phyloP scores from a whole-genome alignment of 2,888 invertebrate genomes.

The Hypena proboscidalis region DNA sequence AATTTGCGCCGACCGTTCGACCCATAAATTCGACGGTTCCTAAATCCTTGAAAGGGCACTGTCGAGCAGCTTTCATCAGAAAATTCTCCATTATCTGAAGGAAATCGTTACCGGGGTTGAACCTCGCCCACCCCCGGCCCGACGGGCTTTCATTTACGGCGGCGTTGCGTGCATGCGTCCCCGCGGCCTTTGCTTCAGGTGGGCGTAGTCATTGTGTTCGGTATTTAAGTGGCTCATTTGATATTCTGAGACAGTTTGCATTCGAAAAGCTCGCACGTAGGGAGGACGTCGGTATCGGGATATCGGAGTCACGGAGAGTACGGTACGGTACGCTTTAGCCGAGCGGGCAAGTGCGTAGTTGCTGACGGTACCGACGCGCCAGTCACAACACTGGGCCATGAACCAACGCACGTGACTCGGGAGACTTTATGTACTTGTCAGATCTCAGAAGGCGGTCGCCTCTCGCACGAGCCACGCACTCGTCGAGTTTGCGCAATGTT shows the following conservation, averaged over 20 bases:
- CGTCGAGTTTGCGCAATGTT: slow-evolving; percentile 77
- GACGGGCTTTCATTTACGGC: slow-evolving; percentile 77
- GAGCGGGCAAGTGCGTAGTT: slow-evolving; percentile 30
- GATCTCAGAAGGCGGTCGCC: slow-evolving; percentile 21
- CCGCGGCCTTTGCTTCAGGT: slow-evolving; percentile 80
- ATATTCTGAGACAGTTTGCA: slow-evolving; percentile 84
- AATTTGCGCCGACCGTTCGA: slow-evolving; percentile 71
- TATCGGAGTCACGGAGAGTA: slow-evolving; percentile 61
- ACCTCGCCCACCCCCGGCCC: slow-evolving; percentile 76
- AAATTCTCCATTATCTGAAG: slow-evolving; percentile 83
- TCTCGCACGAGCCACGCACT: slow-evolving; percentile 59
- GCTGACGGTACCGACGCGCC: slow-evolving; percentile 29
- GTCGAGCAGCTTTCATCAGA: slow-evolving; percentile 80
- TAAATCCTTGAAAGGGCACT: slow-evolving; percentile 79
- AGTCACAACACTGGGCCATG: slow-evolving; percentile 51
- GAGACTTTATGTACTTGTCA: slow-evolving; percentile 36
- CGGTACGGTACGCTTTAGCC: too few species aligned
- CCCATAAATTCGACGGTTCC: slow-evolving; percentile 74
- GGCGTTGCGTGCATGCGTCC: slow-evolving; percentile 81
- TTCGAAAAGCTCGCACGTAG: slow-evolving; percentile 77
- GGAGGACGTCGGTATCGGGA: slow-evolving; percentile 63
- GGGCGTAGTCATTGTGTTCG: slow-evolving; percentile 81
- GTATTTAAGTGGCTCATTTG: slow-evolving; percentile 85
- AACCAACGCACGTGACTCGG: slow-evolving; percentile 57
- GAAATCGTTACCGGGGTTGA: slow-evolving; percentile 82